Evolutionary conservation across 2,113 vertebrate genomes (phyloP).

Genomic region (Ursus arctos): DNA sequence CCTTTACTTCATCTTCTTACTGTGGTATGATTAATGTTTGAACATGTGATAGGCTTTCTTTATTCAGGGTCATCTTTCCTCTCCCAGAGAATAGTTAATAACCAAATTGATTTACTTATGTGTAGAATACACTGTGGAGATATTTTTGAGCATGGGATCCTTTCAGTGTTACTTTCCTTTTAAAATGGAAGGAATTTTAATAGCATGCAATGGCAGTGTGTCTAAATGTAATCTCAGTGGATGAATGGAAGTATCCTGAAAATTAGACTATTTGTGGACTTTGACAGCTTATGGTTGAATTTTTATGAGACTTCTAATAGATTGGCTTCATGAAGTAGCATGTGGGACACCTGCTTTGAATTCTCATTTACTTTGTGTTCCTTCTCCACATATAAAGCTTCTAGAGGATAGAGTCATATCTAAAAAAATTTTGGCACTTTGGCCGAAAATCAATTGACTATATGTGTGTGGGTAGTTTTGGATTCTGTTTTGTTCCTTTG

Average conservation of each 20-base stretch:
- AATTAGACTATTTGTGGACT: background rate
- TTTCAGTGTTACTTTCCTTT: background rate
- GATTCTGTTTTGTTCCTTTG: background rate
- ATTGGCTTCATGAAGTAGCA: background rate
- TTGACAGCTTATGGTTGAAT: background rate
- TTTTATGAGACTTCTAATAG: conserved; percentile 21
- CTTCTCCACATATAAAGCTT: background rate
- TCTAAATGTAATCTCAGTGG: background rate
- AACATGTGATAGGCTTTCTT: background rate
- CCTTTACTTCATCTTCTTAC: background rate
- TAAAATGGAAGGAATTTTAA: conserved; percentile 26
- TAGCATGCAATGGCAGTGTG: background rate
- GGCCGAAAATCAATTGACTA: background rate
- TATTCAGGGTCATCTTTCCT: background rate
- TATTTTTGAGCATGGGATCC: background rate
- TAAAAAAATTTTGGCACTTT: background rate
- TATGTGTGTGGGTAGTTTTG: background rate
- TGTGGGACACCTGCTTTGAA: conserved; percentile 1
- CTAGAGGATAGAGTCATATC: background rate
- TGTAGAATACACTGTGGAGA: background rate
- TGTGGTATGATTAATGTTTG: background rate
- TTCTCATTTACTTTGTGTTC: conserved; percentile 33
- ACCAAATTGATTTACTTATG: background rate
- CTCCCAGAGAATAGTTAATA: background rate
- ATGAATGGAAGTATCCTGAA: background rate